phyloP scores from a whole-genome alignment of 2,113 vertebrate genomes.

The Protobothrops flavoviridis region DNA sequence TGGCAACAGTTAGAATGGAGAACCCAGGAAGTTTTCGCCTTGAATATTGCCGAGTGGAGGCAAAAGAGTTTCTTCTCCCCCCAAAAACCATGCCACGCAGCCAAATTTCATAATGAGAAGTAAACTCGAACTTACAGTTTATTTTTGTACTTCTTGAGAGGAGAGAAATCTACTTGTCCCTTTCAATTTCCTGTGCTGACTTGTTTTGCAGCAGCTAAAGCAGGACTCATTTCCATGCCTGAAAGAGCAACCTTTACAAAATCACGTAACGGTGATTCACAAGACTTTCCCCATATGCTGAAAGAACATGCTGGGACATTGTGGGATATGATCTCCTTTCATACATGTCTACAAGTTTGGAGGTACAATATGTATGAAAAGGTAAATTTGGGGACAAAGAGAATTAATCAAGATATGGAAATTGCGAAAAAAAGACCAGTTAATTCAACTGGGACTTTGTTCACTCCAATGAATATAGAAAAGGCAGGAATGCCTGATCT shows the following conservation, averaged over 20 bases:
- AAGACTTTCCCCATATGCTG: neutral
- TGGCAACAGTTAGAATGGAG: neutral
- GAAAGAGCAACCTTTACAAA: neutral
- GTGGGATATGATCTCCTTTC: neutral
- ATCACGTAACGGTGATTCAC: neutral
- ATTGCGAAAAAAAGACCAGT: neutral
- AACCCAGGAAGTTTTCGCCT: neutral
- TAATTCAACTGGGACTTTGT: neutral
- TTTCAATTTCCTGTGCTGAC: neutral
- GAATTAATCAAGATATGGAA: neutral
- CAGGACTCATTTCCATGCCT: neutral
- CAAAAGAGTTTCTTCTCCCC: neutral
- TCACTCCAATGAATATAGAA: neutral
- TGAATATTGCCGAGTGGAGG: neutral
- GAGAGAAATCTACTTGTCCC: neutral
- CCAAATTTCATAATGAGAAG: neutral
- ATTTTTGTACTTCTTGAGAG: neutral
- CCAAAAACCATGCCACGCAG: neutral
- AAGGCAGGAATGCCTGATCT: neutral
- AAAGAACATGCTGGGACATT: neutral
- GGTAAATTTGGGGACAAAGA: neutral
- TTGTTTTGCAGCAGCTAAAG: neutral
- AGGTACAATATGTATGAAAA: neutral
- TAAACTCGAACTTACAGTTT: neutral
- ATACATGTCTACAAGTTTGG: neutral